Base-by-base conservation (phyloP, 1,140 invertebrate genomes). In the Lanistes nyassanus region DNA sequence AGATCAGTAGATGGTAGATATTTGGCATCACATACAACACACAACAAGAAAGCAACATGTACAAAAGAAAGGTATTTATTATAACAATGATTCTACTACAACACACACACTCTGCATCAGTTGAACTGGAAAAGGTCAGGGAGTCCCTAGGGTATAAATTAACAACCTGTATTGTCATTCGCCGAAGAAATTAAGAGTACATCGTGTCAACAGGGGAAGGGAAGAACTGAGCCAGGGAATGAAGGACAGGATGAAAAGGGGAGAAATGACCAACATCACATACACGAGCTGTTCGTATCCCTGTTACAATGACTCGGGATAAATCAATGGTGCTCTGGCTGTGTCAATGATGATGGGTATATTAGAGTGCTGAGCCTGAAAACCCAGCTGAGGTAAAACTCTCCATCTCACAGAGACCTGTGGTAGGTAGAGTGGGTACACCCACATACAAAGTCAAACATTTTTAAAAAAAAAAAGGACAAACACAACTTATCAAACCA, bases 41-140 rank as follows among this genome's bases (percentile, higher is more conserved):
- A 47, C 42, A 9, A 47, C 42, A 47, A 47, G 9, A 47, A 47
- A 47, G 42, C 42, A 47, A 9, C 19, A 23, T 16, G 56, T 72
- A 72, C 37, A 72, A 72, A 72, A 72, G 70, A 72, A 72, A 72
- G 70, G 42, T 47, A 62, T 72, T 72, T 72, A 72, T 72, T 72
- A 72, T 72, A 72, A 72, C 70, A 72, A 72, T 72, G 70, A 55
- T 56, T 72, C 70, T 72, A 72, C 70, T 72, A 72, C 70, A 72
- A 60, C 70, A 72, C 34, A 47, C 42, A 42, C 70, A n/a, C 56
- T 72, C 70, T 39, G 55, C 70, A 72, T 72, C 34, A 72, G n/a
- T 60, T 42, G n/a, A 26, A 62, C 70, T 55, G 31, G 70, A 72
- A 60, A 72, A 26, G n/a, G 55, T 47, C 42, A 64, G 36, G 62